These are phyloP conservation scores for Coptodon rendalli DNA, from an alignment of 2,113 vertebrate genomes.

Conservation along the genomic window DNA sequence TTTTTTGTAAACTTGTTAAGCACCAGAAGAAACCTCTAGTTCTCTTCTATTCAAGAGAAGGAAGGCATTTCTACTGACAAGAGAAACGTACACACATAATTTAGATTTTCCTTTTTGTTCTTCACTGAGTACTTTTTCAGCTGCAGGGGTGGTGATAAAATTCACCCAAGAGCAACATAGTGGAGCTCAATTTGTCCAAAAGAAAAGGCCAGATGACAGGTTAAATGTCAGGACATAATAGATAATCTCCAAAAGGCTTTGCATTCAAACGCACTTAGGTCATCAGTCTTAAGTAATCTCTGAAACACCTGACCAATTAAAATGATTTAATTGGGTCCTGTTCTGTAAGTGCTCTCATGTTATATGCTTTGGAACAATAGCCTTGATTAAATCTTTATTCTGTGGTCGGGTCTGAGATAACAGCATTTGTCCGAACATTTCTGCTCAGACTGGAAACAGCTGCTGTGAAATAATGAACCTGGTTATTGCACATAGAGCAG, in stretches of 20 bases:
- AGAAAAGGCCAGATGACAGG: neutral
- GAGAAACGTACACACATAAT: neutral
- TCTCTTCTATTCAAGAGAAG: neutral
- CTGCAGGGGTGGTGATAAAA: neutral
- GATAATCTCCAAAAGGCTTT: neutral
- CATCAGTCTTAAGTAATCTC: neutral
- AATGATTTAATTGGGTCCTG: neutral
- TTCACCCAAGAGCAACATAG: neutral
- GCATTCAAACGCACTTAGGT: neutral
- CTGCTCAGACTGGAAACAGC: slow-evolving; percentile 7
- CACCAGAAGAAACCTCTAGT: neutral
- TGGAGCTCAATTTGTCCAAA: neutral
- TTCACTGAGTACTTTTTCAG: neutral
- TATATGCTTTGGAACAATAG: neutral
- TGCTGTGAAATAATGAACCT: neutral
- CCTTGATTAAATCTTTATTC: neutral
- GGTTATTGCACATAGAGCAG: neutral
- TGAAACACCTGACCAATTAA: neutral
- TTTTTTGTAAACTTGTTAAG: neutral
- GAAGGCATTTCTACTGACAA: neutral
- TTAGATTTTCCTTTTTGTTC: neutral
- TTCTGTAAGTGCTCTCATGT: neutral
- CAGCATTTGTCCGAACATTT: neutral
- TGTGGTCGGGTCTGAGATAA: neutral
- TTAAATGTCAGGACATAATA: neutral